Conservation (phyloP, 2,888 invertebrate species). For the Thymelicus acteon region DNA sequence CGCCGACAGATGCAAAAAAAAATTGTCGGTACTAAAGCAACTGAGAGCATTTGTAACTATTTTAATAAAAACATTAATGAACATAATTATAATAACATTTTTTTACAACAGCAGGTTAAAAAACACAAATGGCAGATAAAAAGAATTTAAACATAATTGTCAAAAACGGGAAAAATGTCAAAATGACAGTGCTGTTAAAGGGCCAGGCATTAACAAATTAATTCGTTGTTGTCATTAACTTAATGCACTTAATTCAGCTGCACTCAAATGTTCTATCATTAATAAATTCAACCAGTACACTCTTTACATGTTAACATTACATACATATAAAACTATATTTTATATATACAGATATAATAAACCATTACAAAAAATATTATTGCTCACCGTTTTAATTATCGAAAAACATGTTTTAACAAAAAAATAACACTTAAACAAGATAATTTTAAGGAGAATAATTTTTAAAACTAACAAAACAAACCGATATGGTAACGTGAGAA, state of each 20-base stretch:
- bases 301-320: conserved; percentile 19
- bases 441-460: conserved; percentile 26
- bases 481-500: conserved; percentile 48
- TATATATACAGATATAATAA: conserved; percentile 10
- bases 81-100: no score
- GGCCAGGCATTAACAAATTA: no score
- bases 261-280: background rate
- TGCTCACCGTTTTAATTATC: conserved; percentile 7
- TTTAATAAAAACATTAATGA: no score
- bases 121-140: no score
- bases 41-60: no score
- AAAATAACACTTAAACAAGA: conserved; percentile 14
- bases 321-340: conserved; percentile 19
- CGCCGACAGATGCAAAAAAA: no score
- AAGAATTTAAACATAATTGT: no score
- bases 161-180: no score
- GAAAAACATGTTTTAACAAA: conserved; percentile 13
- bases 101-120: no score
- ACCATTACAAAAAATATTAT: conserved; percentile 25
- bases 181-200: no score
- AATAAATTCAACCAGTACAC: background rate
- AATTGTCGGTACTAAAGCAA: no score
- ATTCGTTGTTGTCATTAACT: background rate
- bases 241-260: conserved; percentile 14
- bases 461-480: conserved; percentile 37